Conservation (phyloP, 2,888 invertebrate species). For the Syrphus vitripennis region DNA sequence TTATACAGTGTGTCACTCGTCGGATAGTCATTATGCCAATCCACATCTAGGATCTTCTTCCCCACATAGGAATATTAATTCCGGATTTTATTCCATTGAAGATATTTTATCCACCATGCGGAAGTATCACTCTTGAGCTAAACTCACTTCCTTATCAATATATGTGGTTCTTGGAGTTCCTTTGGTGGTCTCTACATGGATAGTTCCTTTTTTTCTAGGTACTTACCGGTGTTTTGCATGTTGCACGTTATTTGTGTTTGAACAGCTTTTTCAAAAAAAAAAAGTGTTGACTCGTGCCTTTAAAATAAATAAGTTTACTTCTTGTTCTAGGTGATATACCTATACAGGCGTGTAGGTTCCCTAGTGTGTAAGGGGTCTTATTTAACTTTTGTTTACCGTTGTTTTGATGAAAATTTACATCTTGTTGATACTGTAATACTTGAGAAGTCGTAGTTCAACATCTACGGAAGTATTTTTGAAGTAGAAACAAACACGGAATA, state of each 20-base stretch:
- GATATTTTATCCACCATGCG: conserved; percentile 27
- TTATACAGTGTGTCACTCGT: no score
- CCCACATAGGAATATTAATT: not conserved
- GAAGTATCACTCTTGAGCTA: conserved; percentile 25
- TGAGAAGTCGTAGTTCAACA: conserved; percentile 1
- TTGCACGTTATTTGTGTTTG: conserved; percentile 58
- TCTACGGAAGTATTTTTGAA: conserved; percentile 41
- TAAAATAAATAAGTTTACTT: not conserved
- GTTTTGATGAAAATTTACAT: not conserved
- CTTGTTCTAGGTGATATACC: not conserved
- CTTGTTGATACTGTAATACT: not conserved
- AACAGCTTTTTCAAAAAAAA: conserved; percentile 60
- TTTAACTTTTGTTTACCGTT: conserved; percentile 37
- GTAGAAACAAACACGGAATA: not conserved
- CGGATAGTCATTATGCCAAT: conserved; percentile 48
- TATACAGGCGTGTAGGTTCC: not conserved
- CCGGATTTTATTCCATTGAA: not conserved
- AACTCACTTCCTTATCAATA: conserved; percentile 44
- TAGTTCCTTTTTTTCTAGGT: conserved; percentile 62
- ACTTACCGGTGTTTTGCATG: conserved; percentile 54
- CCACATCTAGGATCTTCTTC: conserved; percentile 58
- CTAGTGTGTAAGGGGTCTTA: not conserved
- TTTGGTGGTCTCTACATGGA: not conserved
- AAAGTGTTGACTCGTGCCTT: conserved; percentile 61
- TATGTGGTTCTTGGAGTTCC: conserved; percentile 25